Evolutionary conservation across 2,888 invertebrate species (phyloP).

Genomic region (Drosophila prostipennis): DNA sequence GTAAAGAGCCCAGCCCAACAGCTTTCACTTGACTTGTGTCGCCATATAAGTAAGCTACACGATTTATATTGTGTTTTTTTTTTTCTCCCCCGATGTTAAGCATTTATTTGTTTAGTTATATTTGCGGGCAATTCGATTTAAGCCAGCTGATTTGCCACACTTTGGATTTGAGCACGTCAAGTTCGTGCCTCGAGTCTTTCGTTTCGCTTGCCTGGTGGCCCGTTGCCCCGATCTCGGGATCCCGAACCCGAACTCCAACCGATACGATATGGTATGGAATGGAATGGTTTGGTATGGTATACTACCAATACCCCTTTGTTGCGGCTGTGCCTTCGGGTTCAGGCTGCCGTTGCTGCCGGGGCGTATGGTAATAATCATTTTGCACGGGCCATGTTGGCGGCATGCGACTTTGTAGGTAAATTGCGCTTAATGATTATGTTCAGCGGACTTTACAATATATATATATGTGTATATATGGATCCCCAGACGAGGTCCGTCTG

Average conservation of each 20-base stretch:
- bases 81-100: constrained; percentile 46
- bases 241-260: constrained; percentile 6
- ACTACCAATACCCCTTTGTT: constrained; percentile 15
- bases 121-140: constrained; percentile 17
- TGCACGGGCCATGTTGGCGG: constrained; percentile 69
- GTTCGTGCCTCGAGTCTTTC: constrained; percentile 78
- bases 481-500: constrained; percentile 57
- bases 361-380: constrained; percentile 79
- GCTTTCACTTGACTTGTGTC: constrained; percentile 62
- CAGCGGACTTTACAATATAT: constrained; percentile 72
- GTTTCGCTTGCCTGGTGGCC: constrained; percentile 76
- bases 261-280: constrained; percentile 3
- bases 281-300: background rate
- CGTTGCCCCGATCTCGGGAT: constrained; percentile 43
- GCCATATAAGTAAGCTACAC: constrained; percentile 30
- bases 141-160: constrained; percentile 70
- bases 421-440: constrained; percentile 80
- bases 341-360: constrained; percentile 37
- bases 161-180: constrained; percentile 75
- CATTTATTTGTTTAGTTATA: constrained; percentile 65
- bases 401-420: constrained; percentile 78
- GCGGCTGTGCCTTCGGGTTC: constrained; percentile 6
- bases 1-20: constrained; percentile 57
- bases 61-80: constrained; percentile 28
- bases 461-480: constrained; percentile 3